Conservation (phyloP, 1,140 invertebrate genomes). For the Cotesia glomerata region DNA sequence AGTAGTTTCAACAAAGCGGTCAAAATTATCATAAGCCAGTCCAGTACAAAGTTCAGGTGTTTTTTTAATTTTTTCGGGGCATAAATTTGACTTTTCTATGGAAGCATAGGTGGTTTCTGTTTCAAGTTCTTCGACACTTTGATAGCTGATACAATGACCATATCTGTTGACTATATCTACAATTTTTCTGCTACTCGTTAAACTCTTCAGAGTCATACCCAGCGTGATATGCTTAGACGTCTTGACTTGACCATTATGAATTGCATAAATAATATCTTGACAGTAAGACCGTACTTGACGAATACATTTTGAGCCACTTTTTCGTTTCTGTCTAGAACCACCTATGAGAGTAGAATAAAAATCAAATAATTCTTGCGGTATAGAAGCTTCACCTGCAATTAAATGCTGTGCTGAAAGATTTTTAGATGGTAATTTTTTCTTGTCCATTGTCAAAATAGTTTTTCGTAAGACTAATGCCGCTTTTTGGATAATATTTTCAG, state of each 20-base stretch:
- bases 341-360: too few relatives aligned
- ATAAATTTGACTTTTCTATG: slow-evolving; percentile 30
- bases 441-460: too few relatives aligned
- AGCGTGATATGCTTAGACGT: slow-evolving; percentile 45
- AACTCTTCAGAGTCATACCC: slow-evolving; percentile 47
- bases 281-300: too few relatives aligned
- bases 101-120: slow-evolving; percentile 33
- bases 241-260: slow-evolving; percentile 24
- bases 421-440: too few relatives aligned
- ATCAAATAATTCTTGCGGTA: too few relatives aligned
- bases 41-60: slow-evolving; percentile 36
- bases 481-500: too few relatives aligned
- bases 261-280: slow-evolving; percentile 1
- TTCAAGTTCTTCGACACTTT: slow-evolving; percentile 19
- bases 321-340: too few relatives aligned
- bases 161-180: slow-evolving; percentile 35
- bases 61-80: slow-evolving; percentile 37
- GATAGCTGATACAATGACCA: slow-evolving; percentile 28
- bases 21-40: slow-evolving; percentile 50
- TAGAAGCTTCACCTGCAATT: too few relatives aligned
- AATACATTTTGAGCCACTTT: too few relatives aligned
- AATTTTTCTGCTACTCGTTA: slow-evolving; percentile 48
- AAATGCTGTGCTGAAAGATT: too few relatives aligned
- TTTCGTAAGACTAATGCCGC: too few relatives aligned
- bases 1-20: slow-evolving; percentile 32